Base-by-base conservation (phyloP, 2,888 invertebrate species). In the Mesorhabditis spiculigera region DNA sequence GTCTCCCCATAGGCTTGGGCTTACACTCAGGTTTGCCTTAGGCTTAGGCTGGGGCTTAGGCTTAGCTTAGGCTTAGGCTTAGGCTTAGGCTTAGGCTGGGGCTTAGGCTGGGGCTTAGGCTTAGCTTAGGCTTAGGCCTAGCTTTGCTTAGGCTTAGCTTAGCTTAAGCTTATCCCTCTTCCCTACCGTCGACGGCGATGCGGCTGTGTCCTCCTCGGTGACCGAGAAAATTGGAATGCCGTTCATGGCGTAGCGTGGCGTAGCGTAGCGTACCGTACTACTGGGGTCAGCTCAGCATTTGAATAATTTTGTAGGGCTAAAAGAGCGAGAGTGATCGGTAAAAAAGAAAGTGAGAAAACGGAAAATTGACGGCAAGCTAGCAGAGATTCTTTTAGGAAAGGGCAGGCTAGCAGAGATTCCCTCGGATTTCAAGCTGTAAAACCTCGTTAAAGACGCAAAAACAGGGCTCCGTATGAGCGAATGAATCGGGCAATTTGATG, bases 261-360 rank as follows among this genome's bases (percentile, higher is more conserved):
- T 10, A 50, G n/a, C n/a, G n/a, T 13, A 50, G 58, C 58, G n/a
- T 50, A 13, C 3, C 8, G n/a, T n/a, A n/a, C 8, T n/a, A 50
- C n/a, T 50, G 58, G 28, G 1, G 28, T 28, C 28, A 28, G 28
- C 28, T 28, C 28, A 28, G 1, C 28, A 28, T 28, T 28, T 50
- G n/a, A 50, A 50, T 50, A 50, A n/a, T 13, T 50, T n/a, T 50
- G 8, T 1, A 50, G n/a, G 58, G 8, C n/a, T 50, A 50, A 50
- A 50, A 50, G 8, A 13, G 58, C 58, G 58, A 50, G n/a, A 50
- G 8, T 50, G 28, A 28, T 28, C 28, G 28, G 28, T 50, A 50
- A 50, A 50, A 50, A 50, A 50, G 58, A 50, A 50, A 50, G n/a
- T 13, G 58, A 50, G 58, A 50, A 28, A 50, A n/a, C 58, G n/a